Conservation (phyloP, 1,140 invertebrate genomes). For the Drosophila ambigua region DNA sequence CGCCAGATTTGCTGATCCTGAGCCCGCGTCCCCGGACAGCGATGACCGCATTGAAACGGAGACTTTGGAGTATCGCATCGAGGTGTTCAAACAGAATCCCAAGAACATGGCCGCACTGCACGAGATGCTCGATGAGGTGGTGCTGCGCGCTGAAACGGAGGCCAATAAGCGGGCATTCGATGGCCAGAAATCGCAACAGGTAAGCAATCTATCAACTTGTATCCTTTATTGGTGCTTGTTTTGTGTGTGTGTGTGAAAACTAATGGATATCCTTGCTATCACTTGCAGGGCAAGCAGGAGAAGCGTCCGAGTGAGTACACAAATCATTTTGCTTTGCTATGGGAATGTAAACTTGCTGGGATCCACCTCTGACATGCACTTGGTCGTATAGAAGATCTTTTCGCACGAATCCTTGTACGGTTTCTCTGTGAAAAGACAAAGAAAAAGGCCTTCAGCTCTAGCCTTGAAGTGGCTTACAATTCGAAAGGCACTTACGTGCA, state of each 20-base stretch:
- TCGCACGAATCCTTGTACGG: conserved; percentile 68
- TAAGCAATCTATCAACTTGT: conserved; percentile 34
- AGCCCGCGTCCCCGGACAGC: conserved; percentile 66
- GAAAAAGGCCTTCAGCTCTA: too few relatives aligned
- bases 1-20: conserved; percentile 77
- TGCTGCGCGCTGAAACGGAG: conserved; percentile 74
- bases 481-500: conserved; percentile 62
- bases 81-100: conserved; percentile 75
- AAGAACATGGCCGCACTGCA: conserved; percentile 74
- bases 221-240: conserved; percentile 26
- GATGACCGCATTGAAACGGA: conserved; percentile 56
- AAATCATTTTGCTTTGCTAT: conserved; percentile 25
- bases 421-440: conserved; percentile 49
- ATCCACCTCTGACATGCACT: conserved; percentile 68
- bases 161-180: conserved; percentile 64
- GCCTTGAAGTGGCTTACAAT: not conserved
- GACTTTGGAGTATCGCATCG: conserved; percentile 68
- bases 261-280: conserved; percentile 16
- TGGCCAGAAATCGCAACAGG: conserved; percentile 79
- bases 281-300: conserved; percentile 68
- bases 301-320: conserved; percentile 77
- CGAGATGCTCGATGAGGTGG: conserved; percentile 78
- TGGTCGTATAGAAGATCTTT: conserved; percentile 60
- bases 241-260: conserved; percentile 1
- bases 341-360: conserved; percentile 61